These are phyloP conservation scores for Pipistrellus nathusii DNA, from an alignment of 2,797 vertebrate species.

Conservation along the genomic window DNA sequence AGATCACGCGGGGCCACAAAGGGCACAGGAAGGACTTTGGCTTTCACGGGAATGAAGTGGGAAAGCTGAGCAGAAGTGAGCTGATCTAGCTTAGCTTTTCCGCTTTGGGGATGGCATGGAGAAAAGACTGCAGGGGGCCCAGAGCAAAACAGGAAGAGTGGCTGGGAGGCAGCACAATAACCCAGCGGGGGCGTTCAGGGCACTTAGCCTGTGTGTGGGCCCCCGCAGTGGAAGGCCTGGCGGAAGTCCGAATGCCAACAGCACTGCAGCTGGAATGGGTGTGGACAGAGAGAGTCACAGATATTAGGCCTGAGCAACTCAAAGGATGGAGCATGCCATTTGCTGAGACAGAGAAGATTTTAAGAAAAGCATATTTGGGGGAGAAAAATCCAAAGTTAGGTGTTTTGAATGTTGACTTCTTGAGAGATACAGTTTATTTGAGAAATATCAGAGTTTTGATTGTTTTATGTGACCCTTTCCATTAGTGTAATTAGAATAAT, in stretches of 20 bases:
- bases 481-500: not conserved
- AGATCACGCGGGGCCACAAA: not conserved
- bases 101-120: not conserved
- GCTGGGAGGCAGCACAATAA: not conserved
- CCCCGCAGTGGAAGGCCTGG: not conserved
- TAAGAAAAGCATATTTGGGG: not conserved
- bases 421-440: not conserved
- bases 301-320: not conserved
- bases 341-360: not conserved
- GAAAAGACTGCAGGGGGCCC: not conserved
- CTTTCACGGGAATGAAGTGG: not conserved
- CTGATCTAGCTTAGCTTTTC: not conserved
- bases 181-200: not conserved
- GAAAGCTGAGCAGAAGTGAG: not conserved
- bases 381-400: not conserved
- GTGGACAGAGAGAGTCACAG: not conserved
- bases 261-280: rapidly evolving
- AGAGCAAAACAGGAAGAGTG: not conserved
- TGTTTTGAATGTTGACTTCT: not conserved
- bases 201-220: not conserved
- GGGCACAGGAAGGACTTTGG: not conserved
- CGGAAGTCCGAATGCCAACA: rapidly evolving
- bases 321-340: not conserved
- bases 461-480: not conserved
- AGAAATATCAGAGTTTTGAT: not conserved